phyloP scores from a whole-genome alignment of 2,113 vertebrate genomes.

The Romanogobio albipinnatus region DNA sequence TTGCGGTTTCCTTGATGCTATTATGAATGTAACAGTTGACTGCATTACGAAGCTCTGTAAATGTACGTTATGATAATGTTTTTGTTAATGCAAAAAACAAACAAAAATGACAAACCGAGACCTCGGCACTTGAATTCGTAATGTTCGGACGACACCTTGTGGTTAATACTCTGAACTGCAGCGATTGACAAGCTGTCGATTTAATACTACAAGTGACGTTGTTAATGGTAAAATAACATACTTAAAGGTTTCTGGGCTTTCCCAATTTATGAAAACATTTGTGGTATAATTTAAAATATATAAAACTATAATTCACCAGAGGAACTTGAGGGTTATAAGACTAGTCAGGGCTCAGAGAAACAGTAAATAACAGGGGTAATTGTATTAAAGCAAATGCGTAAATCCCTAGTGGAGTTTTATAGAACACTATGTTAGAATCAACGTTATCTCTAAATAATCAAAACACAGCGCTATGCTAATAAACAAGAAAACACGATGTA shows the following conservation, averaged over 20 bases:
- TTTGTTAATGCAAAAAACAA: no score
- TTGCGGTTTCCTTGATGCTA: no score
- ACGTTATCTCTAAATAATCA: no score
- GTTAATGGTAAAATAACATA: conserved; percentile 22
- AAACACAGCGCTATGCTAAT: background rate
- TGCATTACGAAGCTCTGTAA: no score
- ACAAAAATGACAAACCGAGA: no score
- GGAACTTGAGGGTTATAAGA: background rate
- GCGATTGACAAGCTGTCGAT: background rate
- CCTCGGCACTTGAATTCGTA: background rate
- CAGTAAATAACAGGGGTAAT: background rate
- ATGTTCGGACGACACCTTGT: background rate
- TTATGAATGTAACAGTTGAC: no score
- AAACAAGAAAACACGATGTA: background rate
- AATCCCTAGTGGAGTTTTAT: background rate
- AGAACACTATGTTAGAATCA: background rate
- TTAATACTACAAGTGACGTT: background rate
- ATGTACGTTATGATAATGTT: no score
- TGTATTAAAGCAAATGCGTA: background rate
- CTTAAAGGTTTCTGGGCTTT: background rate
- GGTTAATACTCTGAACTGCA: background rate
- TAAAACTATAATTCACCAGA: background rate
- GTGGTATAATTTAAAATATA: background rate
- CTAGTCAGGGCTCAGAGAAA: background rate
- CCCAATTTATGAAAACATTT: background rate